A percentile compares a stretch with the other conserved stretches of the same genome.
Evolutionary conservation across 2,113 vertebrate genomes (phyloP).

Genomic region (Cromileptes altivelis): DNA sequence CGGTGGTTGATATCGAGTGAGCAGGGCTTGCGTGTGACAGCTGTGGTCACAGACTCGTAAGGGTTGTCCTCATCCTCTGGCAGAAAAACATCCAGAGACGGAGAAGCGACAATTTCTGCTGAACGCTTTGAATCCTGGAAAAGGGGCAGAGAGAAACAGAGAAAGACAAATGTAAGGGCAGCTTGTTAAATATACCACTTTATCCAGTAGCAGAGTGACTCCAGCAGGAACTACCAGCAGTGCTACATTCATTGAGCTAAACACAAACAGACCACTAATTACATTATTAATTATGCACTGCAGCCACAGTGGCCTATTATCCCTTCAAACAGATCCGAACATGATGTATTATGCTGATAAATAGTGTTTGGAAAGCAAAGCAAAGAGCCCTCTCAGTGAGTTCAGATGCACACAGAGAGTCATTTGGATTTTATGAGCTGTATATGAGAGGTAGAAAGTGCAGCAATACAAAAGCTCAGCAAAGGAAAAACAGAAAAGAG

Average conservation of each 20-base stretch:
- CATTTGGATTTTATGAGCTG: background rate
- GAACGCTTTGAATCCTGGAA: slow-evolving; percentile 89
- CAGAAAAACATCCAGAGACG: slow-evolving; percentile 91
- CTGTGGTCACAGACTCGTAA: slow-evolving; percentile 90
- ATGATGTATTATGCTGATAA: slow-evolving; percentile 33
- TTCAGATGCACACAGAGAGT: background rate
- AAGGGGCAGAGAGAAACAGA: background rate
- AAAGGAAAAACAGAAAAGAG: background rate
- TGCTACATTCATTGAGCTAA: slow-evolving; percentile 16
- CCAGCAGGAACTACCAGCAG: slow-evolving; percentile 8
- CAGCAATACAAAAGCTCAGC: background rate
- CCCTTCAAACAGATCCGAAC: slow-evolving; percentile 1
- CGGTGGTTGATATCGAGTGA: slow-evolving; percentile 92
- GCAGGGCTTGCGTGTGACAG: slow-evolving; percentile 95
- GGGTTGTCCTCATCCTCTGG: slow-evolving; percentile 93
- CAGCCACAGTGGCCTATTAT: slow-evolving; percentile 32
- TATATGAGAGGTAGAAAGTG: background rate
- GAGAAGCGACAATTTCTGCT: slow-evolving; percentile 88
- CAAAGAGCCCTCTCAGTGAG: background rate
- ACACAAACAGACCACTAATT: slow-evolving; percentile 35
- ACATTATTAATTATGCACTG: slow-evolving; percentile 39
- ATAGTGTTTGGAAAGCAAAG: slow-evolving; percentile 11
- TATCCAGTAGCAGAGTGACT: background rate
- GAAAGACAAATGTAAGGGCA: background rate
- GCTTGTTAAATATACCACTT: slow-evolving; percentile 1